Conservation (phyloP, 1,140 invertebrate species). For the Drosophila ercepeae region DNA sequence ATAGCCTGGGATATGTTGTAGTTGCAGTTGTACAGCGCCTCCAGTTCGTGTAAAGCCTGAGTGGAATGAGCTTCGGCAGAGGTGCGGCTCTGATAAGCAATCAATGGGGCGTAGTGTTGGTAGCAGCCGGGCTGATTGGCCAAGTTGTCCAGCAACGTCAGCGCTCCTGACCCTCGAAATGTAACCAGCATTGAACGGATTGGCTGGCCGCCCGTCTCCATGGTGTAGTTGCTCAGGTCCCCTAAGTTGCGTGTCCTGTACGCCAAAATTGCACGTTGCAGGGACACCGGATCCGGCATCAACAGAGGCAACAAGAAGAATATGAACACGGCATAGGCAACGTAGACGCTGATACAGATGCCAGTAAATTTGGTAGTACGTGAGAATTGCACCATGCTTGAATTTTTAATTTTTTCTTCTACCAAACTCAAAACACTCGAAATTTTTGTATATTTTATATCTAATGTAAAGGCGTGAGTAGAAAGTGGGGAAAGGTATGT, state of each 20-base stretch:
- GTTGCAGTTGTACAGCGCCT: slow-evolving; percentile 42
- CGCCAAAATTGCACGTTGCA: slow-evolving; percentile 34
- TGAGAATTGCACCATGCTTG: slow-evolving; percentile 29
- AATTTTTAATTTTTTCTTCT: slow-evolving; percentile 1
- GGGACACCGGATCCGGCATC: slow-evolving; percentile 41
- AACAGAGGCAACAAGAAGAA: slow-evolving; percentile 54
- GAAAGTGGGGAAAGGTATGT: neutral
- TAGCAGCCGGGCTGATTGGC: slow-evolving; percentile 52
- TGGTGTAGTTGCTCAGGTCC: slow-evolving; percentile 38
- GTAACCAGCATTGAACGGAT: slow-evolving; percentile 56
- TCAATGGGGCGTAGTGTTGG: slow-evolving; percentile 56
- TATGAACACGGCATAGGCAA: slow-evolving; percentile 46
- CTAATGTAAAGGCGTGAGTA: neutral
- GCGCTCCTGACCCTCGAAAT: slow-evolving; percentile 57
- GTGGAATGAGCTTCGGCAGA: neutral
- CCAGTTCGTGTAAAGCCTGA: slow-evolving; percentile 28
- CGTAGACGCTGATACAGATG: slow-evolving; percentile 53
- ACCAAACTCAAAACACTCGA: neutral
- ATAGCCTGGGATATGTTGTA: slow-evolving; percentile 49
- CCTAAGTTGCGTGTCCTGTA: slow-evolving; percentile 26
- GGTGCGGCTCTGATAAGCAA: slow-evolving; percentile 27
- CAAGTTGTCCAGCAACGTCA: slow-evolving; percentile 46
- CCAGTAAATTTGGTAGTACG: slow-evolving; percentile 48
- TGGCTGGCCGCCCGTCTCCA: slow-evolving; percentile 51
- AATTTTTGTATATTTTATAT: slow-evolving; percentile 11